These are phyloP conservation scores for Cinara cedri DNA, from an alignment of 2,888 invertebrate genomes.

Conservation along the genomic window DNA sequence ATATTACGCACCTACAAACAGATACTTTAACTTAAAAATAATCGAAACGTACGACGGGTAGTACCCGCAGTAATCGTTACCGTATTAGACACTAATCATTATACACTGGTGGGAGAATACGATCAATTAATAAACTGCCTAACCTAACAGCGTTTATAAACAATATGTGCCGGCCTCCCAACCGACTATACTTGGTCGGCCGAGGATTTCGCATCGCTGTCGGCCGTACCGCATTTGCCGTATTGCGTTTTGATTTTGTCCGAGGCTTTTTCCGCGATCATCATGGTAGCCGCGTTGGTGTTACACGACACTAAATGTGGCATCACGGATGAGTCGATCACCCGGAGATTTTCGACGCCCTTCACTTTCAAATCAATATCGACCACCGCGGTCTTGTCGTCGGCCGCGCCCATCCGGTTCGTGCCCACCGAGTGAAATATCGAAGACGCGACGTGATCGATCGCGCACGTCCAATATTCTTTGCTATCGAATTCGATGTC, in stretches of 20 bases:
- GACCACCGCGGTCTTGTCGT: conserved; percentile 61
- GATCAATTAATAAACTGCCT: too few relatives aligned
- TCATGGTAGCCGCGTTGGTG: conserved; percentile 60
- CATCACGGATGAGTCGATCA: conserved; percentile 64
- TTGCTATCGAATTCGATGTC: conserved; percentile 58
- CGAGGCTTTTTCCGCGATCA: conserved; percentile 61
- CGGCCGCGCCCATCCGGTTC: conserved; percentile 62
- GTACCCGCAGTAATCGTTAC: too few relatives aligned
- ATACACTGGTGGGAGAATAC: too few relatives aligned
- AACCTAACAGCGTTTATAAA: too few relatives aligned
- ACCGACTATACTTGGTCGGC: too few relatives aligned
- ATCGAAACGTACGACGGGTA: too few relatives aligned
- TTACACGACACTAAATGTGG: conserved; percentile 63
- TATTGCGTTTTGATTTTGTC: conserved; percentile 62
- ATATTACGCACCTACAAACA: too few relatives aligned
- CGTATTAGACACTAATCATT: too few relatives aligned
- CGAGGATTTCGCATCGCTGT: too few relatives aligned
- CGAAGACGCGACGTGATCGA: conserved; percentile 59
- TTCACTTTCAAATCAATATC: conserved; percentile 62
- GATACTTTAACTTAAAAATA: too few relatives aligned
- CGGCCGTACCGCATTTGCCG: too few relatives aligned
- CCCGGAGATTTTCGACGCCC: conserved; percentile 62
- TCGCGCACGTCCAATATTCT: conserved; percentile 60
- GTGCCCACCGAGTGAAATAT: conserved; percentile 61
- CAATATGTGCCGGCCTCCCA: too few relatives aligned